These are phyloP conservation scores for Acropternis orthonyx DNA, from an alignment of 2,797 vertebrate species.

Conservation along the genomic window DNA sequence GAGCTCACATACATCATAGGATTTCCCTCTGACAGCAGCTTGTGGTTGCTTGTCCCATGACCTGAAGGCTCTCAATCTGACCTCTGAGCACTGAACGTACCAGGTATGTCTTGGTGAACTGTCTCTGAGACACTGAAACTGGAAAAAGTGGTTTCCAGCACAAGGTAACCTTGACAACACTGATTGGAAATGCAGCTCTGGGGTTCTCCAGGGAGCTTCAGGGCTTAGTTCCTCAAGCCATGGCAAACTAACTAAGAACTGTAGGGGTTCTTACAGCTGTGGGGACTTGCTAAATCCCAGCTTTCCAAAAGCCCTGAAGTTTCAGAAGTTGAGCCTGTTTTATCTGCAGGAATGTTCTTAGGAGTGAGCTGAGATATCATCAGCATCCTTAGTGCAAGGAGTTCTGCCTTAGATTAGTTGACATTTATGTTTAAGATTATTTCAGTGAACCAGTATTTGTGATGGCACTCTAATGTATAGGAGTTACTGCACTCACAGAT, in stretches of 20 bases:
- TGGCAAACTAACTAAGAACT: neutral
- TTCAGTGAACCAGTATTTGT: neutral
- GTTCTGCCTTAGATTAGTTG: neutral
- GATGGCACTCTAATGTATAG: neutral
- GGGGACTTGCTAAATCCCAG: neutral
- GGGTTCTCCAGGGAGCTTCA: neutral
- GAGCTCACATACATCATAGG: neutral
- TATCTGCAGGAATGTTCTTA: neutral
- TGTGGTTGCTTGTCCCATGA: neutral
- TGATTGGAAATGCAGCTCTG: neutral
- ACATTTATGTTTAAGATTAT: neutral
- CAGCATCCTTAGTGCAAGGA: neutral
- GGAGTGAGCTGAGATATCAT: neutral
- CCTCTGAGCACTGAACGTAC: neutral
- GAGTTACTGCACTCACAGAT: neutral
- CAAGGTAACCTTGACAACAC: neutral
- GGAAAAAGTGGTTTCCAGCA: neutral
- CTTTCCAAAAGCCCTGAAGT: neutral
- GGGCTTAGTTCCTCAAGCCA: neutral
- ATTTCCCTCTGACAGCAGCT: neutral
- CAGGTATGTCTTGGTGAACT: neutral
- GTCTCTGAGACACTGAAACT: neutral
- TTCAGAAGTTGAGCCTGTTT: neutral
- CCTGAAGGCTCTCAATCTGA: neutral
- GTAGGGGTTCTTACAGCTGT: neutral